These are phyloP conservation scores for Hymenochirus boettgeri DNA, from an alignment of 2,113 vertebrate genomes.

Conservation along the genomic window DNA sequence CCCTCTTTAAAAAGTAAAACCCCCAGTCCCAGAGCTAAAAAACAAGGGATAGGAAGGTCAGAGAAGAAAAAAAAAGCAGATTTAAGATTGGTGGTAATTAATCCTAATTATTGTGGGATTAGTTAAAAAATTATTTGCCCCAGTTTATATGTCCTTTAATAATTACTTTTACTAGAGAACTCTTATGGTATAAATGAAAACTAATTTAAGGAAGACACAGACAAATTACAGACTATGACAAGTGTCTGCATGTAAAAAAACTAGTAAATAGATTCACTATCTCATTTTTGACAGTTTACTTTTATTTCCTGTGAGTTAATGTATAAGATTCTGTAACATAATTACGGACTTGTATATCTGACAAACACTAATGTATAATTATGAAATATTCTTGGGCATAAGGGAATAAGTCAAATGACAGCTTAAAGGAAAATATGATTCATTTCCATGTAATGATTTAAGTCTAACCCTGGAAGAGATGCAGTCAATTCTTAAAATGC, in stretches of 20 bases:
- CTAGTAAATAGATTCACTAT: constrained; percentile 44
- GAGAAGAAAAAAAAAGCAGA: too few species aligned
- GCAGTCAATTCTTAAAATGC: too few species aligned
- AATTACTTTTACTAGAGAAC: not conserved
- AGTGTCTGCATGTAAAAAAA: constrained; percentile 51
- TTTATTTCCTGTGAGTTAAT: constrained; percentile 48
- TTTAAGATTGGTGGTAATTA: too few species aligned
- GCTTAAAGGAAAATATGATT: constrained; percentile 44
- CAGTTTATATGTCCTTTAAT: too few species aligned
- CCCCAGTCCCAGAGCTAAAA: too few species aligned
- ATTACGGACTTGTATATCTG: constrained; percentile 50
- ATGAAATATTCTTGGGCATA: constrained; percentile 51
- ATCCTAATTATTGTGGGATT: too few species aligned
- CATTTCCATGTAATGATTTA: constrained; percentile 49
- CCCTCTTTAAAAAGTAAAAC: too few species aligned
- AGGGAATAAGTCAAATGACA: constrained; percentile 49
- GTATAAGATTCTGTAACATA: constrained; percentile 40
- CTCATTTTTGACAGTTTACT: constrained; percentile 48
- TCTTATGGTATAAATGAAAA: constrained; percentile 12
- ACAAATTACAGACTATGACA: constrained; percentile 33
- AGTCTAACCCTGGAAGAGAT: constrained; percentile 44
- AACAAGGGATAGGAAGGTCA: not conserved
- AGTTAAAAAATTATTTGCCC: too few species aligned
- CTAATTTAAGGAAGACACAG: constrained; percentile 1
- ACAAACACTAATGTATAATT: constrained; percentile 49